Conservation (phyloP, 2,797 vertebrate species). For the Tauraco hartlaubi region DNA sequence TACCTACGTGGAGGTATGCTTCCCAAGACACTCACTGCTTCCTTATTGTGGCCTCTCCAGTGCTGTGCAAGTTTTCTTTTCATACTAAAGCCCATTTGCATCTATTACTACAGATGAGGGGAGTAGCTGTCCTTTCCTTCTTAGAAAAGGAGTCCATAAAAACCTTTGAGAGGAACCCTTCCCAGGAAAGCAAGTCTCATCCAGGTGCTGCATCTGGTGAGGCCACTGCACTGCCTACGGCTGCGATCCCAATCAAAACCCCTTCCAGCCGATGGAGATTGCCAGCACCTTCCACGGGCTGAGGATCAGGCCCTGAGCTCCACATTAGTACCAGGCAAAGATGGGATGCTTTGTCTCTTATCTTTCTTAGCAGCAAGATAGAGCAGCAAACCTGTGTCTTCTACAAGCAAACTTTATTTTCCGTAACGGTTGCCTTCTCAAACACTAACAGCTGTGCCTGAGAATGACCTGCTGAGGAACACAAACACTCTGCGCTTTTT, state of each 20-base stretch:
- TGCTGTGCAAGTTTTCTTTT: background rate
- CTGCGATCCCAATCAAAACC: background rate
- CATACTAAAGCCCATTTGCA: background rate
- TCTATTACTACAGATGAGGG: background rate
- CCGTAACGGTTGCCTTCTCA: background rate
- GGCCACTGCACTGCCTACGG: rapidly evolving
- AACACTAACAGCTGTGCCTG: background rate
- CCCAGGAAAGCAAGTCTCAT: background rate
- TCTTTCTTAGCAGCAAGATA: background rate
- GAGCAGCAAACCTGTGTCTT: background rate
- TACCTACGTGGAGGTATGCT: background rate
- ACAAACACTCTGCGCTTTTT: background rate
- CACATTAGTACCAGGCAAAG: background rate
- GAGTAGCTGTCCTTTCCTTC: background rate
- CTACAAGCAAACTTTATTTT: background rate
- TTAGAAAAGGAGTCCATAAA: background rate
- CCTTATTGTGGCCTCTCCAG: background rate
- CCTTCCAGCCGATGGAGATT: background rate
- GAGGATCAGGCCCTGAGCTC: background rate
- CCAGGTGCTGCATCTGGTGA: background rate
- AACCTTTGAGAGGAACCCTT: background rate
- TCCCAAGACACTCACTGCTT: background rate
- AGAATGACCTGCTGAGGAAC: background rate
- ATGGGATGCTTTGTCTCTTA: background rate
- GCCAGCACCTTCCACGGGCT: background rate